Conservation (phyloP, 2,888 invertebrate species). For the Catocala fraxini region DNA sequence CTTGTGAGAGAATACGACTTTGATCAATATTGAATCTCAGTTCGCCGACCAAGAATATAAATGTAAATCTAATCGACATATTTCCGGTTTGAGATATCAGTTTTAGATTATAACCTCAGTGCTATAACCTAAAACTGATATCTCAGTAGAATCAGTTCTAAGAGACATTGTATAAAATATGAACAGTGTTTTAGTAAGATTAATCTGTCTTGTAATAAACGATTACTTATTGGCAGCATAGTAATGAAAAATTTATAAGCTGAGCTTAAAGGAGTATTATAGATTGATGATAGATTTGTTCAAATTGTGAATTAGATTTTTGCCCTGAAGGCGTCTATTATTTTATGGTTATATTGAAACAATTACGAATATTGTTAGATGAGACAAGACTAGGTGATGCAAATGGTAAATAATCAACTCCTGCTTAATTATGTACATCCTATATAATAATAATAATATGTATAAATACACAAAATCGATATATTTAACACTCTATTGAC, state of each 20-base stretch:
- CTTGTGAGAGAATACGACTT: constrained; percentile 35
- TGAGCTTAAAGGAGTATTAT: background rate
- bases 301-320: background rate
- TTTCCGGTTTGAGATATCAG: constrained; percentile 28
- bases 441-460: no score
- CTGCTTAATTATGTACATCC: no score
- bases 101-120: constrained; percentile 35
- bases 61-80: constrained; percentile 40
- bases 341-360: no score
- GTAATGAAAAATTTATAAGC: background rate
- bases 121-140: no score
- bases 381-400: no score
- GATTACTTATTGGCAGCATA: background rate
- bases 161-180: constrained; percentile 23
- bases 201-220: constrained; percentile 9
- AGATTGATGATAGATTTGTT: background rate
- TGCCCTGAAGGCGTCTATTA: no score
- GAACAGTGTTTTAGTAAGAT: constrained; percentile 21
- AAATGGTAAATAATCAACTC: no score
- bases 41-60: constrained; percentile 39
- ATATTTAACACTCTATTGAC: no score
- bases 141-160: no score
- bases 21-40: constrained; percentile 46
- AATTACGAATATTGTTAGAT: no score
- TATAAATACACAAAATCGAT: no score